These are phyloP conservation scores for Aphis craccivora DNA, from an alignment of 1,140 invertebrate species.

Conservation along the genomic window DNA sequence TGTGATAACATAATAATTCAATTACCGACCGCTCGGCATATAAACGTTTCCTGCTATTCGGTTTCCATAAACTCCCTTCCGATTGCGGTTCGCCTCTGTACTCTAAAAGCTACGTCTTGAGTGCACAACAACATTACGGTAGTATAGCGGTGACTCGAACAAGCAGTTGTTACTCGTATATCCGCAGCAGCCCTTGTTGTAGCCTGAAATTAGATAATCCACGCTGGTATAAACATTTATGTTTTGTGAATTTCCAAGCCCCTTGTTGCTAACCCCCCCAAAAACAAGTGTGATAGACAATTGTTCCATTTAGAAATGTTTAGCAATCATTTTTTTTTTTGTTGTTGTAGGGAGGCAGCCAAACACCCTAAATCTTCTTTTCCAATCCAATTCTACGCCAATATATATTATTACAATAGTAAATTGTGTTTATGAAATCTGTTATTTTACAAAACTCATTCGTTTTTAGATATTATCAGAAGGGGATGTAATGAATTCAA, in stretches of 20 bases:
- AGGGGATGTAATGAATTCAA: slow-evolving; percentile 44
- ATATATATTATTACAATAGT: slow-evolving; percentile 24
- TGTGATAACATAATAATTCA: slow-evolving; percentile 43
- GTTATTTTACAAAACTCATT: slow-evolving; percentile 35
- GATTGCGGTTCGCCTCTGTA: not conserved
- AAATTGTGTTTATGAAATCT: slow-evolving; percentile 33
- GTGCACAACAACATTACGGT: slow-evolving; percentile 21
- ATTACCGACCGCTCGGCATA: not conserved
- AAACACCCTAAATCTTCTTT: slow-evolving; percentile 38
- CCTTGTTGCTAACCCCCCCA: not conserved
- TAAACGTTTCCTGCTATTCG: slow-evolving; percentile 15
- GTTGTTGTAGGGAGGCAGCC: not conserved
- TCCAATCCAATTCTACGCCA: slow-evolving; percentile 25
- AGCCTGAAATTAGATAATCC: slow-evolving; percentile 30
- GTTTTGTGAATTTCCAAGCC: slow-evolving; percentile 8
- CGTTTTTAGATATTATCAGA: slow-evolving; percentile 31
- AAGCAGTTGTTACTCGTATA: not conserved
- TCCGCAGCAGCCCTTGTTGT: slow-evolving; percentile 15
- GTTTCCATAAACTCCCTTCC: not conserved
- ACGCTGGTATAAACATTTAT: slow-evolving; percentile 43
- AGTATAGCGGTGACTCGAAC: slow-evolving; percentile 7
- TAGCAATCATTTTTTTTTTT: slow-evolving; percentile 21
- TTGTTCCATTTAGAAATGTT: slow-evolving; percentile 32
- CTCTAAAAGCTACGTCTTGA: slow-evolving; percentile 34
- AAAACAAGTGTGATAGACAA: slow-evolving; percentile 22